Base-by-base conservation (phyloP, 2,797 vertebrate genomes). In the Limnodromus scolopaceus region DNA sequence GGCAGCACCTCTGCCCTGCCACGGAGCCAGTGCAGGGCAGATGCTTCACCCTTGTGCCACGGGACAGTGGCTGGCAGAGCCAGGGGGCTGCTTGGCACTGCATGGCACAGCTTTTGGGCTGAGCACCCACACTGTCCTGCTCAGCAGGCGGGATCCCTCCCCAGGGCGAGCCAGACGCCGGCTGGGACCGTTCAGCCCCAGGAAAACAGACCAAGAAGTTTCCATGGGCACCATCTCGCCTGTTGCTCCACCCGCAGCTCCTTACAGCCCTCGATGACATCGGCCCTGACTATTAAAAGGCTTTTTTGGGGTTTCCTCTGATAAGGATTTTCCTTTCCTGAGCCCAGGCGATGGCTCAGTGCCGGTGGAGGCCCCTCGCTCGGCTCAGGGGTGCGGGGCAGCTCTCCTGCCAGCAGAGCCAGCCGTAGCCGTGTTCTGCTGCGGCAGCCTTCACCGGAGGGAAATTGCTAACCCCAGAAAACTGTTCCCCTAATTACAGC, bases 401-500 rank as follows among this genome's bases (percentile, higher is more conserved):
- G 48, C 1, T 13, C 84, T 93, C 63, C 77, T 24, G 61, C 79
- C 87, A 30, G 45, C 25, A 1, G 61, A 86, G 84, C 53, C 88
- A 86, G 84, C 41, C 1, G 69, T 45, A 36, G 76, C 85, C 2
- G 0, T 8, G 66, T 46, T 64, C 32, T 46, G 63, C 87, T 66
- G 78, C 41, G 4, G 38, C 91, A 69, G 82, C 92, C 78, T 76
- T 71, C 75, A 58, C 87, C 22, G 0, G 84, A 66, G 94, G 89
- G 92, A 86, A 92, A 88, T 74, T 84, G 79, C 85, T 89, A 95
- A 85, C 84, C 92, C 92, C 89, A 87, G 94, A 91, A 92, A 94
- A 93, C 91, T 84, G 82, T 60, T 95, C 87, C 87, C 79, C 87
- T 95, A 92, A 96, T 96, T 89, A 93, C 92, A 95, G 89, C 2